These are phyloP conservation scores for Aricia artaxerxes DNA, from an alignment of 2,888 invertebrate species.

Conservation along the genomic window DNA sequence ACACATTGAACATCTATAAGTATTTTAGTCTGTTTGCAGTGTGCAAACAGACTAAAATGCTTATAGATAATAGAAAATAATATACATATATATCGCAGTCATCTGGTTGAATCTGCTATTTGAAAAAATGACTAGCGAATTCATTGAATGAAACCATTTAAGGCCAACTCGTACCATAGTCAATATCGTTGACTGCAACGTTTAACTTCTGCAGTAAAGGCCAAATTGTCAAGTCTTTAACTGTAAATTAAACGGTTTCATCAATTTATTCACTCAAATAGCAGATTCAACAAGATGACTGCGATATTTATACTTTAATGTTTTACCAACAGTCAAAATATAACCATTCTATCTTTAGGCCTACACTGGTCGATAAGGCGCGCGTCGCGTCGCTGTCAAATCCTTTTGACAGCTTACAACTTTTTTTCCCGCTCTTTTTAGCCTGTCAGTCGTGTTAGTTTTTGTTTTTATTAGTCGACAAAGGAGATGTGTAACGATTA, in stretches of 20 bases:
- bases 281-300: no score
- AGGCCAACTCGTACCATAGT: no score
- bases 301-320: neutral
- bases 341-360: slow-evolving; percentile 1
- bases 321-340: neutral
- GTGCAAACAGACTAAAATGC: neutral
- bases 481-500: slow-evolving; percentile 29
- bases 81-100: neutral
- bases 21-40: no score
- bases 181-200: no score
- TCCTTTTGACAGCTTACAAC: slow-evolving; percentile 22
- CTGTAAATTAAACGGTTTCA: no score
- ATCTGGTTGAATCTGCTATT: no score
- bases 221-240: no score
- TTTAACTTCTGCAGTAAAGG: no score
- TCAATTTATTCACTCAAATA: no score
- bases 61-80: neutral
- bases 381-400: slow-evolving; percentile 27
- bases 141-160: no score
- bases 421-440: slow-evolving; percentile 18
- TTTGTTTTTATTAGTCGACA: slow-evolving; percentile 24
- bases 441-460: slow-evolving; percentile 20
- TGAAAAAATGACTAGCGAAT: no score
- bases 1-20: neutral
- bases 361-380: neutral